Evolutionary conservation across 2,888 invertebrate genomes (phyloP).

Genomic region (Pachycephus smyrnensis): DNA sequence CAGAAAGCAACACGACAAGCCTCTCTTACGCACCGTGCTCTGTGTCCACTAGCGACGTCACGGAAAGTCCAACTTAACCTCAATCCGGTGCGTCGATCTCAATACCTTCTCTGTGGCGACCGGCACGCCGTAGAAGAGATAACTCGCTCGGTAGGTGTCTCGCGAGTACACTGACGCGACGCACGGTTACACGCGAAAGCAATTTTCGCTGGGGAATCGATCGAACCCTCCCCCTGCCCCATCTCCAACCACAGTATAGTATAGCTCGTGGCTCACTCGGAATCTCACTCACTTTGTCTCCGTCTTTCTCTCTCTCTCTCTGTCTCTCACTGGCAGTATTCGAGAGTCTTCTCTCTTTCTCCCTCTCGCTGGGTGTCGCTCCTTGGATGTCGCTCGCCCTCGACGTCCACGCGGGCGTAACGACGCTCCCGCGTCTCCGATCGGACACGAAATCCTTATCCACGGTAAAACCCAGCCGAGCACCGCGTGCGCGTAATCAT

Average conservation of each 20-base stretch:
- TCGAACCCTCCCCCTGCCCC: constrained; percentile 8
- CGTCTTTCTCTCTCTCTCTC: not conserved
- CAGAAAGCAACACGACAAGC: not conserved
- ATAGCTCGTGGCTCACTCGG: not conserved
- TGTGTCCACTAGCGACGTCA: constrained; percentile 18
- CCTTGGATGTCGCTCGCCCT: not conserved
- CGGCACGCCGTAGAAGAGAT: not conserved
- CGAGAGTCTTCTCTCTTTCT: not conserved
- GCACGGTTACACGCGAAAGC: constrained; percentile 12
- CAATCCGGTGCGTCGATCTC: constrained; percentile 12
- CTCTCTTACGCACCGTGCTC: not conserved
- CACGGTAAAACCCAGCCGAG: not conserved
- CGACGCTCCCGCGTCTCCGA: not conserved
- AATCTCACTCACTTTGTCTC: not conserved
- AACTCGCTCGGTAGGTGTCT: not conserved
- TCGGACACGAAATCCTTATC: not conserved
- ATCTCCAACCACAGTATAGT: not conserved
- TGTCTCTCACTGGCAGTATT: not conserved
- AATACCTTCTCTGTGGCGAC: not conserved
- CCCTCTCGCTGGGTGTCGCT: not conserved
- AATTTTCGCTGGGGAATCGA: constrained; percentile 35
- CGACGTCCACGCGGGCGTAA: not conserved
- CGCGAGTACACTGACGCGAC: not conserved
- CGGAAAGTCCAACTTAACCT: constrained; percentile 39
- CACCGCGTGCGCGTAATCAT: not conserved